Percentiles rank a stretch among this genome's conserved stretches.
Evolutionary conservation across 2,888 invertebrate genomes (phyloP).

Genomic region (Calliopum simillimum): DNA sequence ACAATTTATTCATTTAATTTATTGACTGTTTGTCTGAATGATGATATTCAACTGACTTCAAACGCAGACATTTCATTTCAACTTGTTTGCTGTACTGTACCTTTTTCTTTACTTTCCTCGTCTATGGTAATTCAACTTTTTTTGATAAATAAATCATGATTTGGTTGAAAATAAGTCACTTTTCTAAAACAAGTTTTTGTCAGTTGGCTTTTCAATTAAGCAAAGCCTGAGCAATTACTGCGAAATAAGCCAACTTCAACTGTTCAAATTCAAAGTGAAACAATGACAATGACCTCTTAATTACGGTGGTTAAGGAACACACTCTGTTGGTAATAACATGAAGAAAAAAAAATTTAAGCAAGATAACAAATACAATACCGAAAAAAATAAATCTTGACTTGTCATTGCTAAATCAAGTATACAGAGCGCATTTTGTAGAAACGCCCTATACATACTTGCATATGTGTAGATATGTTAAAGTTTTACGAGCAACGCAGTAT

Average conservation of each 20-base stretch:
- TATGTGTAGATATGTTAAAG: too few species aligned
- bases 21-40: background rate
- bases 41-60: background rate
- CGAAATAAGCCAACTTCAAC: background rate
- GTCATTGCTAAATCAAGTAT: too few species aligned
- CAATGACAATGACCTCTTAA: slow-evolving; percentile 20
- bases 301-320: slow-evolving; percentile 21
- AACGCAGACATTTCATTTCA: too few species aligned
- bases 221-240: too few species aligned
- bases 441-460: too few species aligned
- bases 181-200: slow-evolving; percentile 10
- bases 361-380: slow-evolving; percentile 12
- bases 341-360: background rate
- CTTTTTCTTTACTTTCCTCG: background rate
- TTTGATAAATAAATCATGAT: too few species aligned
- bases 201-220: background rate
- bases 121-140: background rate
- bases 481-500: too few species aligned
- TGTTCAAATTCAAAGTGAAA: background rate
- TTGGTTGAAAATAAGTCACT: background rate
- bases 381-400: background rate
- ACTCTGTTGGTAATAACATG: background rate
- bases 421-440: too few species aligned
- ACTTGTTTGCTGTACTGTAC: background rate
- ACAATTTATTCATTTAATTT: background rate